Evolutionary conservation across 2,888 invertebrate species (phyloP), one percentile per base, ranked within the genome.

Genomic region (Chloroclysta siterata): DNA sequence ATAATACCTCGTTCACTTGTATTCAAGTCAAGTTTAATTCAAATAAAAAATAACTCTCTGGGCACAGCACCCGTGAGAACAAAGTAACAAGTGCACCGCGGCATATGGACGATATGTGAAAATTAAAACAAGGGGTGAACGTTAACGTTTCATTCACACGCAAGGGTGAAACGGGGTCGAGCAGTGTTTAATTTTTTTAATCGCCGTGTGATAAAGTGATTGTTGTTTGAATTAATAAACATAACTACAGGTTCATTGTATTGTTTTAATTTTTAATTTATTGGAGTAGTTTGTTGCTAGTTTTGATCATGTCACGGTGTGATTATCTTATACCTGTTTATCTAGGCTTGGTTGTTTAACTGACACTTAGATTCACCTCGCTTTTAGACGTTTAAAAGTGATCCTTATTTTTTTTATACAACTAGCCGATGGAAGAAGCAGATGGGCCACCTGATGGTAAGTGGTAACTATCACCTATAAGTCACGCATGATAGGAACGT

Each of bases 41-140:
- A n/a, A n/a, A n/a, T n/a, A n/a, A n/a, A 36, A 51, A 51, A 53
- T 48, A 46, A 46, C 58, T 29, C 36, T 28, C 11, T 5, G 52
- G 53, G 63, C 44, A 55, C 5, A 63, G 66, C 58, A 78, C 77
- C 72, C 83, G 81, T 85, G 87, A 79, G 87, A 87, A 81, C 73
- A 71, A 68, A 74, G 76, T 72, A 77, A 75, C 72, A 72, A 74
- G 72, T 71, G 73, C 72, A 69, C 65, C 72, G 79, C 72, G 79
- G 77, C 87, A 89, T 85, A 80, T 88, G 85, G 79, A 70, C 79
- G 83, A 84, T 85, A 85, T 76, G 84, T 82, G 82, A 78, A 84
- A 87, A 88, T 84, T 88, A 85, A 88, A 87, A 82, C 75, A 66
- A 68, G 77, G 80, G 81, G 76, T 61, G 61, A 68, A 68, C 61